Evolutionary conservation across 2,113 vertebrate genomes (phyloP).

Genomic region (Rhadina sibilatrix): DNA sequence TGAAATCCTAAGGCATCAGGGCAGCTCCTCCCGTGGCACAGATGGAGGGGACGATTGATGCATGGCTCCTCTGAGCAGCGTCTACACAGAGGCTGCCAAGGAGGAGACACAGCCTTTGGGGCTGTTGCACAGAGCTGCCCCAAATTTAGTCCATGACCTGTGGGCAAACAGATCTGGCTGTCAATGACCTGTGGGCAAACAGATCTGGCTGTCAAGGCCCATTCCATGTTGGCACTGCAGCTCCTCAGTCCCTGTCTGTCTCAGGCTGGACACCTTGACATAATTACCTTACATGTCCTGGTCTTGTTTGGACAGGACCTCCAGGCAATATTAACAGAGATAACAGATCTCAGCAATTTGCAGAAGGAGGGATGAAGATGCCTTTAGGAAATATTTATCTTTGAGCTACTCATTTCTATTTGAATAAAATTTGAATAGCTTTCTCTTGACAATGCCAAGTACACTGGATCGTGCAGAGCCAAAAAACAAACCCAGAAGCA

Average conservation of each 20-base stretch:
- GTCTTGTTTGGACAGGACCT: constrained; percentile 4
- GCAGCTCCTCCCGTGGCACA: fast-evolving
- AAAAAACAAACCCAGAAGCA: neutral
- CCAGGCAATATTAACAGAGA: neutral
- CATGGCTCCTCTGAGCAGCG: neutral
- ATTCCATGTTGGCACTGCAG: neutral
- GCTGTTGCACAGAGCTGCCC: neutral
- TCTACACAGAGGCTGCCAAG: neutral
- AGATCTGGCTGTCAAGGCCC: neutral
- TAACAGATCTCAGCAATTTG: neutral
- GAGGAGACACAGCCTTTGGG: neutral
- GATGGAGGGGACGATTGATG: neutral
- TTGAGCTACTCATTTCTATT: neutral
- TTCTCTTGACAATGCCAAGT: neutral
- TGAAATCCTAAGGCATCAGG: neutral
- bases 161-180: neutral
- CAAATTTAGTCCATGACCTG: neutral
- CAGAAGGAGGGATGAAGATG: neutral
- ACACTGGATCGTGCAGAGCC: neutral
- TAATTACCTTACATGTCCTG: neutral
- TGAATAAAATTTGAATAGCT: constrained; percentile 25
- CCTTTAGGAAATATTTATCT: constrained; percentile 32
- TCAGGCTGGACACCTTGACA: constrained; percentile 2
- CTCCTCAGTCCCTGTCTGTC: neutral
- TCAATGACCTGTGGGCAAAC: neutral